A percentile compares a stretch with the other conserved stretches of the same genome.
These are phyloP conservation scores for Pomatorhinus ruficollis DNA, from an alignment of 2,113 vertebrate species.

Conservation along the genomic window DNA sequence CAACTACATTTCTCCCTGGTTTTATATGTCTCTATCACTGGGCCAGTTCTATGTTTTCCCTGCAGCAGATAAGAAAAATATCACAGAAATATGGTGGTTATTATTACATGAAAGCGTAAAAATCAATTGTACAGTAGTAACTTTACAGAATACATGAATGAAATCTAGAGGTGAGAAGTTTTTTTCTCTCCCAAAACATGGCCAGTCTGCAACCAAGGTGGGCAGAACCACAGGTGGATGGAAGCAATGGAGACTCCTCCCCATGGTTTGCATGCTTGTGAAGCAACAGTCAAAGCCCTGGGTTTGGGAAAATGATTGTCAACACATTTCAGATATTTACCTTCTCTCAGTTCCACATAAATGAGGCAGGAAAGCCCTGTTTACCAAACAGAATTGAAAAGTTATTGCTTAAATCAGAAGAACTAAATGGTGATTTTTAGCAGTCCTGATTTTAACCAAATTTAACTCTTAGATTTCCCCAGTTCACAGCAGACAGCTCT, in stretches of 20 bases:
- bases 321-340: conserved; percentile 4
- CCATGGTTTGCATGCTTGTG: not conserved
- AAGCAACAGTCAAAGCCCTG: not conserved
- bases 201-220: not conserved
- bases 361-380: conserved; percentile 63
- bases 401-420: conserved; percentile 27
- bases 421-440: not conserved
- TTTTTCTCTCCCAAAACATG: not conserved
- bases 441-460: not conserved
- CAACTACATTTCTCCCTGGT: not conserved
- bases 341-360: conserved; percentile 66
- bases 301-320: not conserved
- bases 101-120: not conserved
- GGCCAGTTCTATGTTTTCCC: not conserved
- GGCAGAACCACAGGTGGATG: not conserved
- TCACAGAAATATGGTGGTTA: not conserved
- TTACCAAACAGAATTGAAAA: conserved; percentile 52
- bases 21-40: not conserved
- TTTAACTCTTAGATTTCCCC: not conserved
- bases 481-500: not conserved
- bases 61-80: not conserved
- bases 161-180: not conserved
- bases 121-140: not conserved
- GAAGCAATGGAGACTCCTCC: not conserved
- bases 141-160: not conserved